phyloP scores from a whole-genome alignment of 2,888 invertebrate genomes.

The Drosophila mettleri region DNA sequence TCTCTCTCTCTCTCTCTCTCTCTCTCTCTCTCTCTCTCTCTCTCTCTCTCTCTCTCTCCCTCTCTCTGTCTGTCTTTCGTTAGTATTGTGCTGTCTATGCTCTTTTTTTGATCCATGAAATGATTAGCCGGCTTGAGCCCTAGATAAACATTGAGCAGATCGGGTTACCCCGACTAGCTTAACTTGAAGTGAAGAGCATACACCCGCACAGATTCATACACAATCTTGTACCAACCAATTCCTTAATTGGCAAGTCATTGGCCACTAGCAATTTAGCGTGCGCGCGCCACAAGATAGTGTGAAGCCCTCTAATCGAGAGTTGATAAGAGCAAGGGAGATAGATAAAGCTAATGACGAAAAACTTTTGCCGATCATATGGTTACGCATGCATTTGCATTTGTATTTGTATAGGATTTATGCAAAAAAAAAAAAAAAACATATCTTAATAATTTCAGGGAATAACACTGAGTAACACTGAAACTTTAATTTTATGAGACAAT shows the following conservation, averaged over 20 bases:
- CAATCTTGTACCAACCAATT: background rate
- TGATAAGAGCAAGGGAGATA: slow-evolving; percentile 6
- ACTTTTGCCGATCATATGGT: slow-evolving; percentile 12
- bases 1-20: background rate
- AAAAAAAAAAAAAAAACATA: background rate
- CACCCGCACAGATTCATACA: background rate
- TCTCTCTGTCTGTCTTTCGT: too few relatives aligned
- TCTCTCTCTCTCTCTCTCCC: background rate
- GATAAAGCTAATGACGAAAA: slow-evolving; percentile 9
- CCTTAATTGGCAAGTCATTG: slow-evolving; percentile 39
- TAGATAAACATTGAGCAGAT: background rate
- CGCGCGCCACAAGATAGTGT: slow-evolving; percentile 34
- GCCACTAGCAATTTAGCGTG: slow-evolving; percentile 28
- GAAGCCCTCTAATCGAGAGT: slow-evolving; percentile 24
- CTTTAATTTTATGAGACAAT: background rate
- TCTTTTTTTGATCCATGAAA: slow-evolving; percentile 43
- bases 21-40: background rate
- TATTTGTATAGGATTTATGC: background rate
- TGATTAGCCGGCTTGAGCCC: background rate
- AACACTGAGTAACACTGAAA: background rate
- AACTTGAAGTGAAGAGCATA: background rate
- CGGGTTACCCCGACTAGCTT: slow-evolving; percentile 18
- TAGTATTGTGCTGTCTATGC: too few relatives aligned
- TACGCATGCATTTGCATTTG: background rate
- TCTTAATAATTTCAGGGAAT: slow-evolving; percentile 7